These are phyloP conservation scores for Eulithis testata DNA, from an alignment of 2,888 invertebrate genomes.

Conservation along the genomic window DNA sequence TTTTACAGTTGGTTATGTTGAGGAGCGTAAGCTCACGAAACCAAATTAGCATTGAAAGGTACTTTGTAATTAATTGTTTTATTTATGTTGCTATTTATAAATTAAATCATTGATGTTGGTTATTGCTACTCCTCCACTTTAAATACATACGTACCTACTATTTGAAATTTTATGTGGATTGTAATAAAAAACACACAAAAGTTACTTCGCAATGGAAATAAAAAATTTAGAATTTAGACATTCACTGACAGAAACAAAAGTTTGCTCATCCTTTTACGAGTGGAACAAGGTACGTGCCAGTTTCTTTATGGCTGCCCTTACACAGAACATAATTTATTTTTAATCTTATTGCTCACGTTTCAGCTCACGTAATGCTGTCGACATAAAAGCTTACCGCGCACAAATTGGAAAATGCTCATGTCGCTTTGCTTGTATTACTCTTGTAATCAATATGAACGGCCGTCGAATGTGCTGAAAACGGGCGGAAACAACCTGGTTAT, in stretches of 20 bases:
- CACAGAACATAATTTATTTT: constrained; percentile 77
- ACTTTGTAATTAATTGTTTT: too few relatives aligned
- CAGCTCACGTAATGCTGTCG: constrained; percentile 78
- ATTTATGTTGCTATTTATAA: too few relatives aligned
- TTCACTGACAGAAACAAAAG: constrained; percentile 38
- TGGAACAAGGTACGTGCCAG: constrained; percentile 43
- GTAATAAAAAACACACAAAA: neutral
- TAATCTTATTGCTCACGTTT: constrained; percentile 79
- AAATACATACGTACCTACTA: too few relatives aligned
- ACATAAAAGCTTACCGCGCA: constrained; percentile 78
- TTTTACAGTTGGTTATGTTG: too few relatives aligned
- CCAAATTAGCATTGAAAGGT: too few relatives aligned
- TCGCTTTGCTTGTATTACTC: constrained; percentile 54
- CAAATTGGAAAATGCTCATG: constrained; percentile 75
- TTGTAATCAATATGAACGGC: constrained; percentile 51
- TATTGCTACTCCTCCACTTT: too few relatives aligned
- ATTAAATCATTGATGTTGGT: too few relatives aligned
- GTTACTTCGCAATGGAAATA: neutral
- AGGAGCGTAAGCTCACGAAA: too few relatives aligned
- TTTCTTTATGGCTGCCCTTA: constrained; percentile 62
- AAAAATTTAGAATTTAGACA: constrained; percentile 14
- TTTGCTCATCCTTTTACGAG: constrained; percentile 41
- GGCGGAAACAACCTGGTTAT: neutral
- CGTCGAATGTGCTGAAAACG: constrained; percentile 39
- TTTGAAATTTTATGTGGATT: too few relatives aligned